These are phyloP conservation scores for Cenopis cana DNA, from an alignment of 2,888 invertebrate genomes.

Conservation along the genomic window DNA sequence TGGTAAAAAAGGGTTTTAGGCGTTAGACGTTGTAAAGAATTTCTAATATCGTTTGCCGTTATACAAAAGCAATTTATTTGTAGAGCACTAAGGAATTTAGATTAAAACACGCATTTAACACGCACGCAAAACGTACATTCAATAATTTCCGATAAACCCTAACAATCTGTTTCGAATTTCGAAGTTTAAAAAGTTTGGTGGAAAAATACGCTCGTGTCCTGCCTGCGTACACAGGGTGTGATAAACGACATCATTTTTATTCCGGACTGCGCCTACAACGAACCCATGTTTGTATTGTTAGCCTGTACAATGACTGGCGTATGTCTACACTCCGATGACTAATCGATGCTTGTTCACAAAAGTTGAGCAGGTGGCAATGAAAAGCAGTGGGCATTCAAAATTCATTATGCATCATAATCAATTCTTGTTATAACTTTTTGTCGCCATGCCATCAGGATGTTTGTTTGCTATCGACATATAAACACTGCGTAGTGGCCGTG, in stretches of 20 bases:
- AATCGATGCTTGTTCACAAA: slow-evolving; percentile 30
- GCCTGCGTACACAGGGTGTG: slow-evolving; percentile 37
- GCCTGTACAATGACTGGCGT: slow-evolving; percentile 35
- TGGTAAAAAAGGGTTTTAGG: neutral
- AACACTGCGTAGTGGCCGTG: no score
- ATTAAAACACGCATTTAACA: slow-evolving; percentile 13
- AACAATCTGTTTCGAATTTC: slow-evolving; percentile 27
- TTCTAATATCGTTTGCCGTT: neutral
- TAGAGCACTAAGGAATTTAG: neutral
- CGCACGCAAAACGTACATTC: neutral
- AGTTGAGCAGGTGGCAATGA: slow-evolving; percentile 10
- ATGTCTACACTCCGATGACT: slow-evolving; percentile 37
- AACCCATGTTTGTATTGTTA: slow-evolving; percentile 37
- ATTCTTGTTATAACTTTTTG: neutral
- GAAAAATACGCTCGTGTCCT: slow-evolving; percentile 35
- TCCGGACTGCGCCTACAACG: slow-evolving; percentile 38
- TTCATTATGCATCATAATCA: neutral
- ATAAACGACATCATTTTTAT: slow-evolving; percentile 44
- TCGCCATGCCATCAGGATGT: no score
- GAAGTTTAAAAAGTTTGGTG: slow-evolving; percentile 24
- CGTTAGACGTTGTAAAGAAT: neutral
- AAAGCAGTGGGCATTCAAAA: neutral
- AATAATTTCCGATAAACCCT: slow-evolving; percentile 19
- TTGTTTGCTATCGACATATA: no score
- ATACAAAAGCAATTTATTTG: neutral